Conservation (phyloP, 1,140 invertebrate genomes). For the Rhynchophorus ferrugineus region DNA sequence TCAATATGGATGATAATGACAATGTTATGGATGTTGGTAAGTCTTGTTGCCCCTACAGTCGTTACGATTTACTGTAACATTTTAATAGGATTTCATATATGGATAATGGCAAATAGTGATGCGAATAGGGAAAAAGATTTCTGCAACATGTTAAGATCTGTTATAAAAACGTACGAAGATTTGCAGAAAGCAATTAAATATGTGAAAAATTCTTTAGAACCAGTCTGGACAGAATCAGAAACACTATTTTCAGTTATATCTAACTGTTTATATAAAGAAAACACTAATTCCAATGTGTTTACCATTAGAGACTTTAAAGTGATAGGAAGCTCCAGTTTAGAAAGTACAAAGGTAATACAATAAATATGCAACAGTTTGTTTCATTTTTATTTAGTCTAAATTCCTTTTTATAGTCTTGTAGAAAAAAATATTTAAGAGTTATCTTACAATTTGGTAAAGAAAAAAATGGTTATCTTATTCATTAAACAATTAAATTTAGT, state of each 20-base stretch:
- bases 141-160: slow-evolving; percentile 1
- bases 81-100: slow-evolving; percentile 4
- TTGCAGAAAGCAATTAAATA: slow-evolving; percentile 1
- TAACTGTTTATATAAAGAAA: not conserved
- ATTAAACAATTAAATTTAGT: too few relatives aligned
- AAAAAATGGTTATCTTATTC: too few relatives aligned
- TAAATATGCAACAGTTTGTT: too few relatives aligned
- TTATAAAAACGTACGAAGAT: not conserved
- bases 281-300: not conserved
- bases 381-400: too few relatives aligned
- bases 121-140: slow-evolving; percentile 2
- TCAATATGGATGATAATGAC: not conserved
- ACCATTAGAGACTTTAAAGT: not conserved
- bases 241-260: slow-evolving; percentile 9
- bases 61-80: too few relatives aligned
- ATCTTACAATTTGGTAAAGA: too few relatives aligned
- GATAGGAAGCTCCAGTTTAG: not conserved
- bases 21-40: slow-evolving; percentile 3
- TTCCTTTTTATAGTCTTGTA: too few relatives aligned
- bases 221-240: slow-evolving; percentile 1
- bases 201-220: not conserved
- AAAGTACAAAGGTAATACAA: not conserved
- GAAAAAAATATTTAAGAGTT: too few relatives aligned
- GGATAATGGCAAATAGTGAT: slow-evolving; percentile 4
- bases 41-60: too few relatives aligned